phyloP scores from a whole-genome alignment of 2,113 vertebrate species.

The Tragelaphus buxtoni region DNA sequence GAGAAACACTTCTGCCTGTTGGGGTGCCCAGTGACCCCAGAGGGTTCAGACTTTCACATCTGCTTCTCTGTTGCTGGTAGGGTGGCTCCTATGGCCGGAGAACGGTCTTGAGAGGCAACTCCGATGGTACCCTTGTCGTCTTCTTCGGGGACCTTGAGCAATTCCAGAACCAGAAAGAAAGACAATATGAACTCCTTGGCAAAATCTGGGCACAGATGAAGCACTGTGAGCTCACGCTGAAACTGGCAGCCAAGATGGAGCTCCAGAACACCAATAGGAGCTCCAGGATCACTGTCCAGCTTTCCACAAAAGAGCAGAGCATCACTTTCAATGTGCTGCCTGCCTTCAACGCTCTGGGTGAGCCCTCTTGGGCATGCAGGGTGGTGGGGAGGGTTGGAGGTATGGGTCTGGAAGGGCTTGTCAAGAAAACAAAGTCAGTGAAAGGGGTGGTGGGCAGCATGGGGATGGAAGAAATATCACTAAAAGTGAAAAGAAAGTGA shows the following conservation, averaged over 20 bases:
- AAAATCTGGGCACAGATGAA: neutral
- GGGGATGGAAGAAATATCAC: neutral
- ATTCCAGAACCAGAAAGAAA: conserved; percentile 19
- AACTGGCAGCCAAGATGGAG: fast-evolving
- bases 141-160: neutral
- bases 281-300: neutral
- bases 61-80: neutral
- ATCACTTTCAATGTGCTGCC: neutral
- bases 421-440: neutral
- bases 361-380: neutral
- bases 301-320: fast-evolving
- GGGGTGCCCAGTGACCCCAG: neutral
- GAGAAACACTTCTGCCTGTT: neutral
- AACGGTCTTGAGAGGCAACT: conserved; percentile 19
- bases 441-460: neutral
- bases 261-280: fast-evolving
- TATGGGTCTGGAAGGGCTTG: neutral
- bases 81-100: conserved; percentile 52
- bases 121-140: conserved; percentile 10
- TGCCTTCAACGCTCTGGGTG: conserved; percentile 37
- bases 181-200: fast-evolving
- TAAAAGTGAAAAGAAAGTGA: neutral
- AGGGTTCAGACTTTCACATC: neutral
- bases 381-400: too few species aligned
- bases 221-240: fast-evolving